Base-by-base conservation (phyloP, 2,113 vertebrate genomes). In the Nibea coibor region DNA sequence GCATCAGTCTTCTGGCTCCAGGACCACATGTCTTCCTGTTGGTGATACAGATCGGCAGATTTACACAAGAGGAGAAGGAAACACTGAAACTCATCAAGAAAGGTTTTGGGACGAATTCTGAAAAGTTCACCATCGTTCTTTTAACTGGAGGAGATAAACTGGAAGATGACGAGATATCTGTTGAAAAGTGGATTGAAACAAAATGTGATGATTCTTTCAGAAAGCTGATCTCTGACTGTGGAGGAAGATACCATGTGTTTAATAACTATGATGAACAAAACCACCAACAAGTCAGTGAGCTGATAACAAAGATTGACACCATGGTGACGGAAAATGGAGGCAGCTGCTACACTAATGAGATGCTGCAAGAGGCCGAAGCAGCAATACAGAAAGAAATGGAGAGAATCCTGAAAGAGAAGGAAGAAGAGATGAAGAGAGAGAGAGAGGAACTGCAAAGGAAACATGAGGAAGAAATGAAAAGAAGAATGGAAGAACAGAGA, bases 1-100 rank as follows among this genome's bases (percentile, higher is more conserved):
- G 80, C n/a, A 45, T 83, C 43, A 56, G 42, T 26, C 24, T 85
- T 0, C 24, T 80, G 31, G 22, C 80, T 77, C 76, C 80, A 42
- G 76, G 87, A 9, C 87, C 87, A 14, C 79, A 85, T 22, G 86
- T 68, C 20, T 80, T 89, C 64, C 35, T 89, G 15, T 14, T 86
- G 71, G 84, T 91, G 51, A 1, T 85, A 7, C 3, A 19, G 1
- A 69, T 85, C 1, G 80, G 61, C 3, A 50, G 71, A 12, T 22
- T 88, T 0, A 85, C 82, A 42, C 0, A 3, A 16, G 85, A 89
- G 39, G 84, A 90, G 14, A 82, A 62, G 43, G 72, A 87, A 0
- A 14, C 82, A 0, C 0, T 91, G 10, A 24, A 77, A 4, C 24
- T 88, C 2, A 83, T 91, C 28, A 70, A 58, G 11, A 56, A 1